phyloP scores from a whole-genome alignment of 1,140 invertebrate species.

The Ceratosolen solmsi region DNA sequence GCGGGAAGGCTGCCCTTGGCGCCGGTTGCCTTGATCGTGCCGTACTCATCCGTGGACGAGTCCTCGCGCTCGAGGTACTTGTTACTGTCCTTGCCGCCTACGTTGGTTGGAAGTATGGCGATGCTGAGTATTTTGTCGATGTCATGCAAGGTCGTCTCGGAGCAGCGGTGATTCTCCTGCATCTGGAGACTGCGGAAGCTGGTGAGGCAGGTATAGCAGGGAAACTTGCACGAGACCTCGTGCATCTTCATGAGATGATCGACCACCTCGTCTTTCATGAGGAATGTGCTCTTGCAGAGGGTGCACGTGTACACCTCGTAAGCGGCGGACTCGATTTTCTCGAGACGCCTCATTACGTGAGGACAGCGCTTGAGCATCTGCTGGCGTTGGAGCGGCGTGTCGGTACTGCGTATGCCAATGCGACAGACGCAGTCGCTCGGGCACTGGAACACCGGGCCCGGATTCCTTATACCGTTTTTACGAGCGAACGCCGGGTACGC shows the following conservation, averaged over 20 bases:
- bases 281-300: slow-evolving; percentile 48
- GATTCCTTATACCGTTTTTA: slow-evolving; percentile 19
- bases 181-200: slow-evolving; percentile 43
- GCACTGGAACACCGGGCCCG: slow-evolving; percentile 27
- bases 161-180: slow-evolving; percentile 45
- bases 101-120: slow-evolving; percentile 40
- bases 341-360: slow-evolving; percentile 44
- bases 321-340: slow-evolving; percentile 44
- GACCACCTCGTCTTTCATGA: slow-evolving; percentile 49
- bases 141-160: slow-evolving; percentile 33
- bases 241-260: slow-evolving; percentile 49
- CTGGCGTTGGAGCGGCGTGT: slow-evolving; percentile 27
- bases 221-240: slow-evolving; percentile 47
- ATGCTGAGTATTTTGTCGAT: slow-evolving; percentile 41
- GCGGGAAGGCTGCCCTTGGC: neutral
- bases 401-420: slow-evolving; percentile 36
- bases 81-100: neutral
- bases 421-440: slow-evolving; percentile 49
- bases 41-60: slow-evolving; percentile 34
- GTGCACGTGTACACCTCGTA: slow-evolving; percentile 49
- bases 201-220: slow-evolving; percentile 41
- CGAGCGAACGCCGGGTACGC: neutral
- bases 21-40: neutral
- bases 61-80: slow-evolving; percentile 40
- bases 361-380: slow-evolving; percentile 47